Evolutionary conservation across 2,888 invertebrate genomes (phyloP), one percentile per base, ranked within the genome.

Genomic region (Thera britannica): DNA sequence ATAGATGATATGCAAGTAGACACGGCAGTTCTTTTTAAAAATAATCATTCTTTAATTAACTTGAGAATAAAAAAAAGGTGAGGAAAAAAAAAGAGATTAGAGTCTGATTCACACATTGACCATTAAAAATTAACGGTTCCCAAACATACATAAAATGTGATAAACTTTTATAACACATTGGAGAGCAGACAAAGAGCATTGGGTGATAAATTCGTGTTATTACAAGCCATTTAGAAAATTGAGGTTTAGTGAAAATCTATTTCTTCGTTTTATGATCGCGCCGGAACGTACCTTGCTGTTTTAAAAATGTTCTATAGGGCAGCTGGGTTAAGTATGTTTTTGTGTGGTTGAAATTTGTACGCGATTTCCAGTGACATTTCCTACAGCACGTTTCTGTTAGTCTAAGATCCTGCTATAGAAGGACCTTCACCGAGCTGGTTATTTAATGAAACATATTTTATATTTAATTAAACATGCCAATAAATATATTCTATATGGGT

Each of bases 121-220:
- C 9, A 46, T 46, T 46, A 9, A 46, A 46, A 8, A 41, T 41
- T 48, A 48, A 48, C 2, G 3, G 44, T 67, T 48, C 34, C 38
- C 41, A 38, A 62, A 58, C 52, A 44, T 12, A 55, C 58, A 58
- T 62, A 52, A 48, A 65, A 56, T 44, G 11, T 54, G 46, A 64
- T 48, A n/a, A 41, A 23, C 35, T 49, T 59, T 52, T 59, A 55
- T 55, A 52, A 59, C 62, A 63, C 55, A 55, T 34, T 38, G 58
- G 5, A 51, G 38, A 46, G 44, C 46, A 52, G 57, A 68, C 64
- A 57, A 68, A 60, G 65, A 51, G 54, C 52, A 63, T 67, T 68
- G 57, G 54, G 61, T 36, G 38, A 59, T 59, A 34, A 52, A 34
- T 60, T 68, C 23, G 34, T 52, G 64, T 60, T 61, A 63, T 59